Evolutionary conservation across 2,797 vertebrate species (phyloP).

Genomic region (Tragelaphus oryx): DNA sequence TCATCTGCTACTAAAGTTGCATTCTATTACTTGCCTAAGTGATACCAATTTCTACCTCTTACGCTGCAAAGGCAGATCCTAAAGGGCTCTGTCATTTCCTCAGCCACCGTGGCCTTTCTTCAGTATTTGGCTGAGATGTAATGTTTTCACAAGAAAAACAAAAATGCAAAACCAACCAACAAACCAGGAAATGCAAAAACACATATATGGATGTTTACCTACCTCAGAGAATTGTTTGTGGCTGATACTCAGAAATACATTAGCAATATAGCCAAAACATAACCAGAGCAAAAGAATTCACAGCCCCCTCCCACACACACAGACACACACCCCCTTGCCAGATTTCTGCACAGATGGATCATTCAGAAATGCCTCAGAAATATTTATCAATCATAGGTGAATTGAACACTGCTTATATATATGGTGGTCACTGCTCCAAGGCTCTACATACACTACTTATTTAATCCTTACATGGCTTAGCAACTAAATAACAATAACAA

Average conservation of each 20-base stretch:
- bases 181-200: not conserved
- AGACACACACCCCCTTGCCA: not conserved
- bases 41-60: not conserved
- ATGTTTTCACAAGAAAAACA: not conserved
- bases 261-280: not conserved
- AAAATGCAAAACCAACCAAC: not conserved
- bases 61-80: not conserved
- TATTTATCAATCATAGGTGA: not conserved
- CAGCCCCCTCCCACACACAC: accelerated
- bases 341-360: not conserved
- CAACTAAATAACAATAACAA: not conserved
- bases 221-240: not conserved
- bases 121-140: not conserved
- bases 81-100: not conserved
- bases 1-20: not conserved
- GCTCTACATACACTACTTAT: not conserved
- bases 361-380: not conserved
- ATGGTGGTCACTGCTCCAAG: not conserved
- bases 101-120: not conserved
- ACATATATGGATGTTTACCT: not conserved
- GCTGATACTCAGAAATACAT: not conserved
- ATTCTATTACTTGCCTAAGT: not conserved
- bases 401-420: not conserved
- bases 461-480: not conserved
- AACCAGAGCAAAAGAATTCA: not conserved